Evolutionary conservation across 2,797 vertebrate genomes (phyloP).

Genomic region (Picus viridis): DNA sequence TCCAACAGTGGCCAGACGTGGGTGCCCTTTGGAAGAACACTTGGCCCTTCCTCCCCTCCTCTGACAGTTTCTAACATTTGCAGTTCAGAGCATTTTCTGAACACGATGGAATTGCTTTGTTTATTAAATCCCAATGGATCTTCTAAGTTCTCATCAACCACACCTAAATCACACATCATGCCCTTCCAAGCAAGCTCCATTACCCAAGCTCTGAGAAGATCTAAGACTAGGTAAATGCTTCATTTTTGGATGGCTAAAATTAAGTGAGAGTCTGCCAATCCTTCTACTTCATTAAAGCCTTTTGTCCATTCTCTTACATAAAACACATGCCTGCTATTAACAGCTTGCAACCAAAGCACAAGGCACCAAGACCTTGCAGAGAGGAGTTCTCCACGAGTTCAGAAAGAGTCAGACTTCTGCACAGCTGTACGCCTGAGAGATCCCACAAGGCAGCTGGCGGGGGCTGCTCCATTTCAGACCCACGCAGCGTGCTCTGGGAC

Average conservation of each 20-base stretch:
- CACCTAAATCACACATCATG: not conserved
- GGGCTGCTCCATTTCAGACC: not conserved
- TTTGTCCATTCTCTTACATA: not conserved
- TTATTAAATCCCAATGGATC: not conserved
- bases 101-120: not conserved
- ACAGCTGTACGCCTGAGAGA: accelerated
- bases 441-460: not conserved
- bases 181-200: not conserved
- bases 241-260: not conserved
- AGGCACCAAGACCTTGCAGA: not conserved
- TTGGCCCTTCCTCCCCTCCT: not conserved
- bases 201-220: not conserved
- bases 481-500: accelerated
- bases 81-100: not conserved
- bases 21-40: not conserved
- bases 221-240: not conserved
- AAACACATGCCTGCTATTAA: not conserved
- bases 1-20: not conserved
- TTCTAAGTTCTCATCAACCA: not conserved
- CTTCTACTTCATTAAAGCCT: not conserved
- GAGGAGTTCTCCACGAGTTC: not conserved
- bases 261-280: not conserved
- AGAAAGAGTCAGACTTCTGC: not conserved
- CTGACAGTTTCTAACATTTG: not conserved
- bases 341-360: not conserved